phyloP scores from a whole-genome alignment of 1,140 invertebrate species.

The Meloidogyne floridensis region DNA sequence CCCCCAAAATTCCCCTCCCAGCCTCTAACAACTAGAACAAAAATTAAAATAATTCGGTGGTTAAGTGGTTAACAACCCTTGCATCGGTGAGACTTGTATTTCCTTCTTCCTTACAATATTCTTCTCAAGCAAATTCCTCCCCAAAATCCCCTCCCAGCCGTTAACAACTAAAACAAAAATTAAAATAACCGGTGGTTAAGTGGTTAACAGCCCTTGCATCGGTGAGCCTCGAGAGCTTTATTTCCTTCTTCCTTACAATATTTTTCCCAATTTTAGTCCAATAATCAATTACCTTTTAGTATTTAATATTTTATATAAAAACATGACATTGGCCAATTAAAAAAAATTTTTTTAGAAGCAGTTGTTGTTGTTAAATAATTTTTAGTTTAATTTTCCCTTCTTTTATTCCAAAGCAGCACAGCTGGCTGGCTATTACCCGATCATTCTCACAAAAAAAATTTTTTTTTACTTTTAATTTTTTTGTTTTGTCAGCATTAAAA shows the following conservation, averaged over 20 bases:
- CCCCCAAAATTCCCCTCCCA: background rate
- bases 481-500: background rate
- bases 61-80: too few relatives aligned
- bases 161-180: too few relatives aligned
- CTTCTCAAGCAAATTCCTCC: too few relatives aligned
- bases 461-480: background rate
- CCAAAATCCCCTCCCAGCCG: too few relatives aligned
- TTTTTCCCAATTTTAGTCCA: background rate
- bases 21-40: too few relatives aligned
- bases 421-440: background rate
- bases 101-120: too few relatives aligned
- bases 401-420: background rate
- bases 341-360: background rate
- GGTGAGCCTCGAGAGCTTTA: background rate
- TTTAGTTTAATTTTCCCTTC: background rate
- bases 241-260: background rate
- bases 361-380: background rate
- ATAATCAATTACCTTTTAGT: background rate
- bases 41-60: too few relatives aligned
- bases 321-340: constrained; percentile 5
- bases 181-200: too few relatives aligned
- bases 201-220: too few relatives aligned
- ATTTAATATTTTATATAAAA: background rate
- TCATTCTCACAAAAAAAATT: background rate
- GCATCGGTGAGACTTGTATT: too few relatives aligned